Evolutionary conservation across 1,140 invertebrate genomes (phyloP).

Genomic region (Wasmannia auropunctata): DNA sequence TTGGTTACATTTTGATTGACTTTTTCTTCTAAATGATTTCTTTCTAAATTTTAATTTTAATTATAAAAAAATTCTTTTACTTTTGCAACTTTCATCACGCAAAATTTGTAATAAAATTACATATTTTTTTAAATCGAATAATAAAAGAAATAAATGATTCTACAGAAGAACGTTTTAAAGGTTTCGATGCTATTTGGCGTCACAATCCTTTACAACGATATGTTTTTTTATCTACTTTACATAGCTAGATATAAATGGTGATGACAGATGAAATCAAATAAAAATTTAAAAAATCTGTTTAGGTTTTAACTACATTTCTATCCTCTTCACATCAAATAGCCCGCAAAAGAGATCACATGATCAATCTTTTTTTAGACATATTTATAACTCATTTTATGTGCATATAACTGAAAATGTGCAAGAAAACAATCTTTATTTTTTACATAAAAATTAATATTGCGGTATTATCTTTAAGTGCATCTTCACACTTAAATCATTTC

Average conservation of each 20-base stretch:
- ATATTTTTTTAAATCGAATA: neutral
- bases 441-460: neutral
- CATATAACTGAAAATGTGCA: neutral
- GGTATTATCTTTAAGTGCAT: neutral
- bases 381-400: neutral
- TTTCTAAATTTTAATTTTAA: neutral
- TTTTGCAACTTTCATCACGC: neutral
- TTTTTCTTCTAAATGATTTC: neutral
- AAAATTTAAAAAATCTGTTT: too few species aligned
- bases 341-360: neutral
- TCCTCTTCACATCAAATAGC: neutral
- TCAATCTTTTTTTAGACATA: neutral
- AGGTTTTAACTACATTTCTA: too few species aligned
- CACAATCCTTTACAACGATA: neutral
- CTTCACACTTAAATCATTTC: neutral
- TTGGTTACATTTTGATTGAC: neutral
- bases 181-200: neutral
- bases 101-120: neutral
- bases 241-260: neutral
- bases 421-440: neutral
- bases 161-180: neutral
- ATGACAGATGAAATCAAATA: neutral
- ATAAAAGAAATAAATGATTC: neutral
- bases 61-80: neutral
- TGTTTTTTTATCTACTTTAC: neutral